Conservation (phyloP, 1,140 invertebrate species). For the Caenorhabditis tropicalis region DNA sequence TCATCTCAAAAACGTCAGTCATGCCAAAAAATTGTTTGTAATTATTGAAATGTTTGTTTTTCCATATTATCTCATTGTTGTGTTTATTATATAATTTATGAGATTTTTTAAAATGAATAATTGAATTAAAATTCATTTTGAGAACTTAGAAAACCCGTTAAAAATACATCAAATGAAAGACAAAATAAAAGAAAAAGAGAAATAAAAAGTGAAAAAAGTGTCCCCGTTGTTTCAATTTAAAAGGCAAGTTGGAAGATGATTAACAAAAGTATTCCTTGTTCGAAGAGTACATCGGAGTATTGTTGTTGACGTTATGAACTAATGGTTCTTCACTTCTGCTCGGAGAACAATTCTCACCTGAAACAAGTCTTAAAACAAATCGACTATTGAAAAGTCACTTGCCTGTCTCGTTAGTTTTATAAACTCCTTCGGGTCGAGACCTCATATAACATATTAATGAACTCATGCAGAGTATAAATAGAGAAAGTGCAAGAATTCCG, state of each 20-base stretch:
- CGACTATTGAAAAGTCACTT: too few relatives aligned
- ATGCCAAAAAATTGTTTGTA: conserved; percentile 23
- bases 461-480: conserved; percentile 42
- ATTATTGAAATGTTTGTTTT: conserved; percentile 27
- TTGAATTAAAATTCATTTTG: neutral
- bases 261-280: conserved; percentile 39
- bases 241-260: neutral
- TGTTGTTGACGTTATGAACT: conserved; percentile 4
- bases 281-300: neutral
- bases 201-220: neutral
- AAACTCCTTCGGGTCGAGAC: conserved; percentile 58
- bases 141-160: neutral
- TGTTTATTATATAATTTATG: conserved; percentile 28
- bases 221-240: neutral
- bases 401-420: conserved; percentile 57
- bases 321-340: conserved; percentile 26
- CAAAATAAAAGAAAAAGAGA: neutral
- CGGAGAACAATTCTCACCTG: conserved; percentile 73
- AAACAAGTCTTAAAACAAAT: conserved; percentile 48
- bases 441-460: conserved; percentile 55
- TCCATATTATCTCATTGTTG: neutral
- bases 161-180: neutral
- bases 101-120: conserved; percentile 11
- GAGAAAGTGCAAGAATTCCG: conserved; percentile 1
- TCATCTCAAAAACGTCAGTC: neutral